Conservation (phyloP, 2,888 invertebrate species). For the Allolobophora icterica region DNA sequence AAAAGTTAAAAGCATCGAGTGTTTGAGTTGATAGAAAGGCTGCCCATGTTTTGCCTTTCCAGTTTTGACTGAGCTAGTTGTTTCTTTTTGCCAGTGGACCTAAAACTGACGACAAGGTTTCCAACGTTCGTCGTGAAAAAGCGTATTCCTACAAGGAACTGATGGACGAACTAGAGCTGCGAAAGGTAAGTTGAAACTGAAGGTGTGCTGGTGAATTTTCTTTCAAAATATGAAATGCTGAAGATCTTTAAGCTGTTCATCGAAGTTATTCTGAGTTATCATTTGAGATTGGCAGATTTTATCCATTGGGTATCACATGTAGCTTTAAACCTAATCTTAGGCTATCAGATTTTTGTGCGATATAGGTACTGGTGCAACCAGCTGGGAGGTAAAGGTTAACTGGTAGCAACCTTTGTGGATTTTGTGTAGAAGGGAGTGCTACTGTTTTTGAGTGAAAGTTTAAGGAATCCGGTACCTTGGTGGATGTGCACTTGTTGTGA, state of each 20-base stretch:
- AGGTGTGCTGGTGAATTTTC: background rate
- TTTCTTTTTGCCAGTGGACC: conserved; percentile 24
- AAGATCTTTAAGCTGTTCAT: background rate
- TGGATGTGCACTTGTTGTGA: background rate
- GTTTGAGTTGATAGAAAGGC: background rate
- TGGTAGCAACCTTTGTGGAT: background rate
- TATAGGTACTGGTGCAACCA: background rate
- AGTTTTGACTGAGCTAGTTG: background rate
- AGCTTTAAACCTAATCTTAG: background rate
- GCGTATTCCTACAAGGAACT: conserved; percentile 96
- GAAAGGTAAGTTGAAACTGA: conserved; percentile 69
- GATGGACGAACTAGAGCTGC: conserved; percentile 87
- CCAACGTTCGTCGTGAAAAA: conserved; percentile 90
- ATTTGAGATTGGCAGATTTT: background rate
- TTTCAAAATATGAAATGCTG: background rate
- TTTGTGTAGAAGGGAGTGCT: too few species aligned
- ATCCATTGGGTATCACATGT: too few species aligned
- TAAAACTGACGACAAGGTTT: conserved; percentile 35
- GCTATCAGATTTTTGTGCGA: background rate
- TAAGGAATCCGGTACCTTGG: background rate
- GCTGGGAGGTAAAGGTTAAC: background rate
- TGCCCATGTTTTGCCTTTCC: background rate
- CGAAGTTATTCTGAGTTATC: background rate
- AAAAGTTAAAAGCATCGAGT: background rate
- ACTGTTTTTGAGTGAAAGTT: background rate